Base-by-base conservation (phyloP, 2,888 invertebrate species). In the Lucinisca nassula region DNA sequence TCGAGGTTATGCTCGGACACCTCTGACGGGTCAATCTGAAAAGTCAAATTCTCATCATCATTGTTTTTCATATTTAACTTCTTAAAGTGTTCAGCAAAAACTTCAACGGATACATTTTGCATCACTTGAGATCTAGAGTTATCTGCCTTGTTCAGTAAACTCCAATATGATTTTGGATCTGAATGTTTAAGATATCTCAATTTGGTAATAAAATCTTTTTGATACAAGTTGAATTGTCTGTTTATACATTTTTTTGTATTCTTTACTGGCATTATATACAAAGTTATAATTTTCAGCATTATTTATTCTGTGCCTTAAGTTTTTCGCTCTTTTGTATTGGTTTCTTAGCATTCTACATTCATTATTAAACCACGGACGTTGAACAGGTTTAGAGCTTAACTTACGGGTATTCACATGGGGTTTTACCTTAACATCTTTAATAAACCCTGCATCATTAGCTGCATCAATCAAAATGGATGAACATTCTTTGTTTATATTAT, bases 121-220 rank as follows among this genome's bases (percentile, higher is more conserved):
- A 67, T 12, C 17, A 8, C 35, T 6, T 35, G 1, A 35, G 32
- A 35, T 17, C 67, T 67, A 2, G 32, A 67, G 10, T 67, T 32
- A 35, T 35, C 35, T 35, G 67, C 67, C 67, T 67, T 67, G 21
- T 67, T 67, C 10, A 67, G 30, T 35, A 67, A 67, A 67, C 35
- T 67, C 67, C 67, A 67, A 67, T 67, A 67, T 35, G 32, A 67
- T 24, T 67, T 67, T 35, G 67, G 67, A 67, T 67, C 67, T 35
- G 67, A 67, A 35, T 67, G 67, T 35, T 67, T 67, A 17, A 67
- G 21, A 35, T 14, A 32, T 35, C 67, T 32, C 14, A 67, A 35
- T 67, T 67, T 67, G 21, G 32, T 30, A 21, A 67, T 67, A 35
- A 67, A 67, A 35, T 67, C 67, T 21, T 67, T 67, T 30, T 67